phyloP scores from a whole-genome alignment of 2,113 vertebrate species.

The Megalops atlanticus region DNA sequence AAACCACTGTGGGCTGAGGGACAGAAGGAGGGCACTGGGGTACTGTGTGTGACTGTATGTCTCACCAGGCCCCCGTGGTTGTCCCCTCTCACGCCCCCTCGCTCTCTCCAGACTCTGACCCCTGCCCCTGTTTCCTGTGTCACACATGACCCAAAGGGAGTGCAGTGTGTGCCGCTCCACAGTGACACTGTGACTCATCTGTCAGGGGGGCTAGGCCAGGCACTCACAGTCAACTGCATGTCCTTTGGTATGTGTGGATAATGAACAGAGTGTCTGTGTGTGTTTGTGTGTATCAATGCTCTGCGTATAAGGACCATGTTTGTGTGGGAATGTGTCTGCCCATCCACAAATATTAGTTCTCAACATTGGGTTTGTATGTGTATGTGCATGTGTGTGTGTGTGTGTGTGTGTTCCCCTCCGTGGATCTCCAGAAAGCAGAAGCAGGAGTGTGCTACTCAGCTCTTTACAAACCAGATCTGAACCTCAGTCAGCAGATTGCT shows the following conservation, averaged over 20 bases:
- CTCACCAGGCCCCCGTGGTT: background rate
- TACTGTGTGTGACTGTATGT: background rate
- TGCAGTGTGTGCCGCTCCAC: background rate
- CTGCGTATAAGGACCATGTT: background rate
- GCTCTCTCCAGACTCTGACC: background rate
- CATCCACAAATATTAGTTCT: background rate
- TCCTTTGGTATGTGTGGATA: background rate
- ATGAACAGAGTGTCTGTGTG: background rate
- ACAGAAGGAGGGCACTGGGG: too few relatives aligned
- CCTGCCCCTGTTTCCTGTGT: background rate
- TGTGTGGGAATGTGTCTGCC: background rate
- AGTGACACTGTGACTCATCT: too few relatives aligned
- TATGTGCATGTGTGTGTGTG: constrained; percentile 33
- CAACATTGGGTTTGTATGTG: constrained; percentile 30
- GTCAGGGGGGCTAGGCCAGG: too few relatives aligned
- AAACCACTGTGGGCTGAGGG: too few relatives aligned
- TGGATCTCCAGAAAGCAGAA: constrained; percentile 39
- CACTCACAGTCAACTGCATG: background rate
- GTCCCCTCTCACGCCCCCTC: background rate
- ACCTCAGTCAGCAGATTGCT: background rate
- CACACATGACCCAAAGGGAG: background rate
- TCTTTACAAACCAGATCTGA: constrained; percentile 19
- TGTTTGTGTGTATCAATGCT: background rate
- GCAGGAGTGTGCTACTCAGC: constrained; percentile 34
- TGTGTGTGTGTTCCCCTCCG: background rate